Evolutionary conservation across 2,113 vertebrate genomes (phyloP).

Genomic region (Chaetodon trifascialis): DNA sequence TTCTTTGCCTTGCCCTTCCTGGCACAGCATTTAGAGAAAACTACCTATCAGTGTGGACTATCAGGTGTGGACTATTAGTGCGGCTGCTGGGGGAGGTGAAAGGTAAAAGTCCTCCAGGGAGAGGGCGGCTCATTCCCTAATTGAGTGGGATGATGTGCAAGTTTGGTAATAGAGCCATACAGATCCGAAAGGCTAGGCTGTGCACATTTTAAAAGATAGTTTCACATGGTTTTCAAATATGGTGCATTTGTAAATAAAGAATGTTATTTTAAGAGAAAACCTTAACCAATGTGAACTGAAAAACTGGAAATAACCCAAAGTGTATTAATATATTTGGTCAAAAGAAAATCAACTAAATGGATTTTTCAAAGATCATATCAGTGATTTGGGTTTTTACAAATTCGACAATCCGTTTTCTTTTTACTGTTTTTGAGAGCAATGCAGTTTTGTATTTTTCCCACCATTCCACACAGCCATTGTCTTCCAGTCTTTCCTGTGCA

Average conservation of each 20-base stretch:
- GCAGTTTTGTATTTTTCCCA: neutral
- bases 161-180: conserved; percentile 42
- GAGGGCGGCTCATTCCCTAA: conserved; percentile 41
- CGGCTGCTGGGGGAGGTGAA: conserved; percentile 30
- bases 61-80: conserved; percentile 59
- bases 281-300: neutral
- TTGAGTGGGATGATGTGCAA: conserved; percentile 38
- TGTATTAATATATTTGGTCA: neutral
- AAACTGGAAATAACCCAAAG: neutral
- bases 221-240: neutral
- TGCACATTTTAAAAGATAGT: neutral
- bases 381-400: too few relatives aligned
- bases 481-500: neutral
- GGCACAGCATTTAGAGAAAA: conserved; percentile 63
- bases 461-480: too few relatives aligned
- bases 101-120: conserved; percentile 55
- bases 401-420: too few relatives aligned
- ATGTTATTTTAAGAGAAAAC: neutral
- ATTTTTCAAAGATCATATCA: too few relatives aligned
- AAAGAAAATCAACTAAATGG: neutral
- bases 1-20: conserved; percentile 41
- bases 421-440: too few relatives aligned
- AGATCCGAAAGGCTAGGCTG: conserved; percentile 11
- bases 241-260: neutral
- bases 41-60: conserved; percentile 48